Base-by-base conservation (phyloP, 2,113 vertebrate species). In the Cyanistes caeruleus region DNA sequence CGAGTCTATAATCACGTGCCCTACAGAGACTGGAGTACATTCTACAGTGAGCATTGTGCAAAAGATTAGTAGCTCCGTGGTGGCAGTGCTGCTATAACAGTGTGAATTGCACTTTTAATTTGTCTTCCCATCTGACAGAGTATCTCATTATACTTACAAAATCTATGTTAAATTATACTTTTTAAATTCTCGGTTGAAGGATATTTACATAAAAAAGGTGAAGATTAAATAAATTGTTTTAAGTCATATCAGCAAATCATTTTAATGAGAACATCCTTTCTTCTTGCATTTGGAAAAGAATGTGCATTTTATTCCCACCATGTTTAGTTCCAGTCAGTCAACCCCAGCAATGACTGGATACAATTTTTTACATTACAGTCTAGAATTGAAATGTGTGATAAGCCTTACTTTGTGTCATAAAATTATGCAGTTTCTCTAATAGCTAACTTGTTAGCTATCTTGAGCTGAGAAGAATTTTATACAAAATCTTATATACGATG, bases 211-310 rank as follows among this genome's bases (percentile, higher is more conserved):
- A 73, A 98, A 96, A 96, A 97, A 96, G 96, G 92, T 92, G 64
- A 97, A 98, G 95, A 98, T 97, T 98, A 98, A 98, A 97, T 97
- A 98, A 97, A 97, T 93, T 96, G 96, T 95, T 97, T 97, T 96
- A 97, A 97, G 89, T 97, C 84, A 56, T 92, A 97, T 95, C 86
- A 94, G 93, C 84, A 96, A 97, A 97, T 97, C 53, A 96, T 97
- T 96, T 98, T 96, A 96, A 97, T 96, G 89, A 95, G 89, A 56
- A 64, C 5, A 24, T 75, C 35, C 59, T 81, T 97, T 97, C 83
- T 92, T 92, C 75, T 87, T 87, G 52, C 48, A 48, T 97, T 96
- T 95, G 77, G 91, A 95, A 84, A 85, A 76, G 82, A 93, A 95
- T 81, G 87, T 83, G 41, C 11, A 43, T 94, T 96, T 97, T 97